Base-by-base conservation (phyloP, 64 coral and sea anemone genomes). In the Stylophora pistillata region DNA sequence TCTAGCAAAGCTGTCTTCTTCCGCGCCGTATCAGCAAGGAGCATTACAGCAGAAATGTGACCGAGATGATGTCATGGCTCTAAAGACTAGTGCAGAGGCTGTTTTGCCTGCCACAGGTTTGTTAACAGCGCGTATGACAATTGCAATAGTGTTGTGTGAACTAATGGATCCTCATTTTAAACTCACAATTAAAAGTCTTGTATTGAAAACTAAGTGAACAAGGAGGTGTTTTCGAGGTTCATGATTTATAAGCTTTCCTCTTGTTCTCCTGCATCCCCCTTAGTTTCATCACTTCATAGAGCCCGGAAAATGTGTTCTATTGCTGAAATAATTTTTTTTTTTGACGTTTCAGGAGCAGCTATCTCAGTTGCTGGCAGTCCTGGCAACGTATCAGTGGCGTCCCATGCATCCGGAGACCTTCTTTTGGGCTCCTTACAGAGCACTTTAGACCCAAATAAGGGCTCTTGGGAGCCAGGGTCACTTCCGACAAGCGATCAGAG, bases 381-480 rank as follows among this genome's bases (percentile, higher is more conserved):
- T 13, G 59, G 71, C 15, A 27, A 87, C 76, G 81, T 87, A 54
- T 93, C 91, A 12, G 77, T 87, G 56, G 77, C 31, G 15, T 86
- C 85, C 30, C 88, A 72, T 31, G 86, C 86, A 7, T 89, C 94
- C 65, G 87, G 86, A 13, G 94, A 96, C 62, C 66, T 89, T 18
- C 74, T 89, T 54, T 61, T 87, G 55, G 94, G 82, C 21, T 96
- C 94, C 13, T 85, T 92, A 55, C 90, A 96, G 59, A 89, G 78
- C 77, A 85, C 86, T 16, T 54, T 87, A 65, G 78, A 55, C 13
- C 74, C 86, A 17, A 88, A 89, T 27, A 82, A 78, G 56, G 52
- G 52, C 29, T 89, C 94, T 3, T 95, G 94, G 94, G 94, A 95
- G 37, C 27, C 70, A 37, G 41, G 85, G 3, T 15, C 70, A 10